Percentiles rank a stretch among this genome's conserved stretches.
phyloP scores from a whole-genome alignment of 2,888 invertebrate genomes.

The Tenthredo amoena region DNA sequence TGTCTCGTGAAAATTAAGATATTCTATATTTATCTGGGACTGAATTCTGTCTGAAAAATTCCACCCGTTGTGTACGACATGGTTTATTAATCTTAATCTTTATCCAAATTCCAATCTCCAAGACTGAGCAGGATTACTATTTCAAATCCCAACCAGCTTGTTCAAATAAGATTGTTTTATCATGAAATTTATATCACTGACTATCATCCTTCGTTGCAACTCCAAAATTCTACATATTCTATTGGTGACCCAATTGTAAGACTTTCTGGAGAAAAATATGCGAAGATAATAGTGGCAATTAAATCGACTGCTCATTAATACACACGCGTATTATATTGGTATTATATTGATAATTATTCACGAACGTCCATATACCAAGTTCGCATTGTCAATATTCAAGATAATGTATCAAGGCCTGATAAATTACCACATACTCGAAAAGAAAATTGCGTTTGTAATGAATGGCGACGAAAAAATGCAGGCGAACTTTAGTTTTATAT shows the following conservation, averaged over 20 bases:
- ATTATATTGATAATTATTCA: neutral
- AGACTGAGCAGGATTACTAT: neutral
- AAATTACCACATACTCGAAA: neutral
- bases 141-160: neutral
- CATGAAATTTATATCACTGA: neutral
- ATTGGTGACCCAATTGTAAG: neutral
- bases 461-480: neutral
- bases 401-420: neutral
- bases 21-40: neutral
- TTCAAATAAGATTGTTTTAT: neutral
- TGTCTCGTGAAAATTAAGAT: neutral
- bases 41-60: neutral
- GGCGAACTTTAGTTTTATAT: neutral
- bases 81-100: neutral
- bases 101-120: neutral
- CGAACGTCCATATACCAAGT: neutral
- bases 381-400: neutral
- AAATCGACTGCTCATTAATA: neutral
- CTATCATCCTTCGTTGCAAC: neutral
- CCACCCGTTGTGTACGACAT: neutral
- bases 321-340: neutral
- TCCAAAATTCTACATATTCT: neutral
- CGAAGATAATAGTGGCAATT: neutral
- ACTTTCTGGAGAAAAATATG: neutral
- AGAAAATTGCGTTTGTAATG: neutral